Evolutionary conservation across 1,140 invertebrate species (phyloP), one percentile per base, ranked within the genome.

Genomic region (Dinoponera quadriceps): DNA sequence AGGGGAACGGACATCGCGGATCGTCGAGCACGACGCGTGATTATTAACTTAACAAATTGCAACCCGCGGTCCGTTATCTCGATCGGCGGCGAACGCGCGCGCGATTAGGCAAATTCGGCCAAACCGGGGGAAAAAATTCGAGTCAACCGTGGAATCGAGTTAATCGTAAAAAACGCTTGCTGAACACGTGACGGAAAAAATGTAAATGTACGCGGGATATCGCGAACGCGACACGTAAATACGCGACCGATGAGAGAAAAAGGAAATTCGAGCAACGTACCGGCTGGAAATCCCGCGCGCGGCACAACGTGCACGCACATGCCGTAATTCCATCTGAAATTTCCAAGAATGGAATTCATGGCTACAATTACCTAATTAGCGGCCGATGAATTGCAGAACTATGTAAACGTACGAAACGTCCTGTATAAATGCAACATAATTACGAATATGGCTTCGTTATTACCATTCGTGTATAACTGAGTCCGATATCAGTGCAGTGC

Each of bases 391-490:
- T 78, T 33, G 33, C 65, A 27, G 14, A 80, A 66, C 33, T 80
- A 48, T 71, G 51, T 33, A 29, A 80, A 49, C 51, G 51, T 60
- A 69, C 57, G 69, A 71, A 80, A 25, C 75, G 29, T 48, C 33
- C 51, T 71, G 65, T 51, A 77, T 59, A 51, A 80, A 80, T 71
- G 51, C 33, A 80, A 80, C 51, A 80, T 71, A 59, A 80, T 69
- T 80, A 80, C 51, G n/a, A 69, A 80, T 80, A 57, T 80, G 51
- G 75, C 51, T 80, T 57, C 65, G 25, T 80, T 69, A 80, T 44
- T 80, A 57, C 9, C 14, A 18, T 22, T n/a, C 38, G 7, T 69
- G 20, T 27, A n/a, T 69, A 13, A 18, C n/a, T 9, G 59, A 3
- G 54, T 20, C 69, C 65, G 65, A 78, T 68, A 78, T n/a, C 51